phyloP scores from a whole-genome alignment of 2,888 invertebrate species.

The Drosophila greeni region DNA sequence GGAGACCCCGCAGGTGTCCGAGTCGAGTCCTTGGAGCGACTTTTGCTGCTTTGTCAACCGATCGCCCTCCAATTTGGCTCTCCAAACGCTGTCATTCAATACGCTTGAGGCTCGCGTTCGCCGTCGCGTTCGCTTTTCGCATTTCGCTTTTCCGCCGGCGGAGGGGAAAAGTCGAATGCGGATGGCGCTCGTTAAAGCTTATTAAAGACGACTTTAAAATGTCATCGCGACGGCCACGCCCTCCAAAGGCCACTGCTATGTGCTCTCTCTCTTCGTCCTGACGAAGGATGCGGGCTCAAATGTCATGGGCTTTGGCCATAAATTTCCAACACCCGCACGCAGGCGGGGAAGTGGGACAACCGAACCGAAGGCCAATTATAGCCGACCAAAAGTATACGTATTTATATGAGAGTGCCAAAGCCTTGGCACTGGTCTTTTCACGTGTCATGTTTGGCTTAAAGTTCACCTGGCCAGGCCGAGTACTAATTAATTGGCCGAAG shows the following conservation, averaged over 20 bases:
- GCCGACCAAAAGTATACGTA: not conserved
- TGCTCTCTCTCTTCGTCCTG: slow-evolving; percentile 34
- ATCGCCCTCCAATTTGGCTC: slow-evolving; percentile 56
- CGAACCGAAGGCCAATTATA: slow-evolving; percentile 39
- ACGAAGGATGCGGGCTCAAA: slow-evolving; percentile 66
- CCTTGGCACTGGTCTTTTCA: slow-evolving; percentile 20
- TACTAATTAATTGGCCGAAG: slow-evolving; percentile 56
- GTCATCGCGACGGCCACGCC: slow-evolving; percentile 45
- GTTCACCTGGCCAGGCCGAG: slow-evolving; percentile 49
- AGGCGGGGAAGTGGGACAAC: not conserved
- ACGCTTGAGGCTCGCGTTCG: slow-evolving; percentile 50
- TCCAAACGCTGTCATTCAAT: slow-evolving; percentile 59
- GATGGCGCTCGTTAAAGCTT: slow-evolving; percentile 63
- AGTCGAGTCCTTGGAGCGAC: slow-evolving; percentile 35
- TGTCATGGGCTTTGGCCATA: slow-evolving; percentile 58
- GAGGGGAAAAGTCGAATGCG: slow-evolving; percentile 44
- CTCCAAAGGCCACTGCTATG: slow-evolving; percentile 26
- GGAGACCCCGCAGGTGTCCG: slow-evolving; percentile 6
- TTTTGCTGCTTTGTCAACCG: slow-evolving; percentile 55
- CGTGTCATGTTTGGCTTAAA: slow-evolving; percentile 46
- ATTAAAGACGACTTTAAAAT: slow-evolving; percentile 68
- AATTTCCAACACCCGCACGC: slow-evolving; percentile 44
- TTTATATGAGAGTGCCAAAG: slow-evolving; percentile 15
- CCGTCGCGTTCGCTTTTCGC: slow-evolving; percentile 11
- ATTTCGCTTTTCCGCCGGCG: slow-evolving; percentile 5